Percentiles rank a stretch among this genome's conserved stretches.
phyloP scores from a whole-genome alignment of 2,888 invertebrate genomes.

The Spilarctia lutea region DNA sequence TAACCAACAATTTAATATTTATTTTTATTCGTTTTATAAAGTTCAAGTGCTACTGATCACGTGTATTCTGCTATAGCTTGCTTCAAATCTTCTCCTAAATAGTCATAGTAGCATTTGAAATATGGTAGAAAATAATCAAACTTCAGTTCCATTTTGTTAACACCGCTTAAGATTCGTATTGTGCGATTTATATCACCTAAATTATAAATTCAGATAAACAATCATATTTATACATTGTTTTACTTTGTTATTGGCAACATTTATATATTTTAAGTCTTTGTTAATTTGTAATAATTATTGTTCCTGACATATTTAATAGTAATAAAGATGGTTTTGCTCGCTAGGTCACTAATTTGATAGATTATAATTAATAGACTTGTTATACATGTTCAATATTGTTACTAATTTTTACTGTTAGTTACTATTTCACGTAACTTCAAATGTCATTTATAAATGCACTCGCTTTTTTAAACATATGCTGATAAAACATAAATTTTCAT shows the following conservation, averaged over 20 bases:
- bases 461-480: conserved; percentile 44
- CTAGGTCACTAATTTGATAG: conserved; percentile 25
- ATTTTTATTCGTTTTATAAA: conserved; percentile 22
- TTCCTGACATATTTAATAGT: conserved; percentile 13
- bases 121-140: conserved; percentile 22
- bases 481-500: conserved; percentile 29
- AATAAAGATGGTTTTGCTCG: conserved; percentile 27
- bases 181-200: background rate
- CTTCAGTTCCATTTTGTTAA: conserved; percentile 18
- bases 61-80: conserved; percentile 43
- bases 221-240: conserved; percentile 11
- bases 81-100: conserved; percentile 28
- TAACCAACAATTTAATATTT: conserved; percentile 21
- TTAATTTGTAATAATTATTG: conserved; percentile 11
- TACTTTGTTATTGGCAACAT: conserved; percentile 13
- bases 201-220: conserved; percentile 15
- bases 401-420: conserved; percentile 24
- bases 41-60: conserved; percentile 41
- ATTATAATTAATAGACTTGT: conserved; percentile 29
- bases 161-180: conserved; percentile 10
- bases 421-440: conserved; percentile 39
- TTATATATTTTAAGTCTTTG: conserved; percentile 19
- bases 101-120: conserved; percentile 39
- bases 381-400: conserved; percentile 42
- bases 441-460: conserved; percentile 45